Evolutionary conservation across 2,113 vertebrate species (phyloP).

Genomic region (Barbus barbus): DNA sequence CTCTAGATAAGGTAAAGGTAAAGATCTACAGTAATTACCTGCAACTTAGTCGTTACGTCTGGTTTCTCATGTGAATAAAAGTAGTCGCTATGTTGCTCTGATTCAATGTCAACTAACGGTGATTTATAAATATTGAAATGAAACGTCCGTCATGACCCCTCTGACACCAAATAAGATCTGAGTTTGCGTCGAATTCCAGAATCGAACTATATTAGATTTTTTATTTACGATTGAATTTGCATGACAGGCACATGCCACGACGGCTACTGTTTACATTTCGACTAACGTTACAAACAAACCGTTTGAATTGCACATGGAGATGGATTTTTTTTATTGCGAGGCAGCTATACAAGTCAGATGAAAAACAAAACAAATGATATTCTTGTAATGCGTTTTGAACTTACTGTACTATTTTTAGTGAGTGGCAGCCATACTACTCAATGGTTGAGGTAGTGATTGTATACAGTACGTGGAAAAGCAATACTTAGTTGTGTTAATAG

Average conservation of each 20-base stretch:
- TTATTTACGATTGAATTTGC: background rate
- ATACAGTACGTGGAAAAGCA: background rate
- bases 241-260: background rate
- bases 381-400: background rate
- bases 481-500: no score
- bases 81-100: background rate
- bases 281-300: no score
- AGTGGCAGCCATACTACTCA: background rate
- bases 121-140: background rate
- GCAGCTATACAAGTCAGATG: background rate
- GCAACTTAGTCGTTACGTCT: background rate
- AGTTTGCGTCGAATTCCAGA: background rate
- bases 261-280: no score
- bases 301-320: background rate
- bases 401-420: background rate
- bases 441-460: background rate
- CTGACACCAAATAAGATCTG: background rate
- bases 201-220: background rate
- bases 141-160: background rate
- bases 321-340: background rate
- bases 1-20: constrained; percentile 32
- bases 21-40: background rate
- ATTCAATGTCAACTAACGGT: background rate
- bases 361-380: background rate
- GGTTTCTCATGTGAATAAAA: background rate